Base-by-base conservation (phyloP, 2,888 invertebrate species). In the Petrolisthes cinctipes region DNA sequence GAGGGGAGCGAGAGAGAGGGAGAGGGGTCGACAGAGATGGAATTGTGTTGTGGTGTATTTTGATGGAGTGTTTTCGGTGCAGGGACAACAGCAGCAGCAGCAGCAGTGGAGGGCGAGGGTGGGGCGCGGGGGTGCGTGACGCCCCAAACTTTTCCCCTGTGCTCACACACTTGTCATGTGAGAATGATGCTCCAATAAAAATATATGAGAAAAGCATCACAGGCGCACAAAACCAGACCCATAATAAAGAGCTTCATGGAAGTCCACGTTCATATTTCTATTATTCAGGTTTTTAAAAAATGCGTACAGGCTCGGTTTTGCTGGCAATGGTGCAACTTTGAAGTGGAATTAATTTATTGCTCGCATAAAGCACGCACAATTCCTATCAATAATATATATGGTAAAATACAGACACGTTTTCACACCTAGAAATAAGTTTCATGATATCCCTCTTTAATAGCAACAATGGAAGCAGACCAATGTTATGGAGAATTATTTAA, bases 31-130 rank as follows among this genome's bases (percentile, higher is more conserved):
- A 57, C 51, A 84, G 78, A 78, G 78, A 76, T 80, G 80, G 73
- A 80, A 73, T 85, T 80, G 66, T 71, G 80, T 80, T 80, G 78
- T 71, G 85, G 85, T 82, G 73, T 86, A 76, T 86, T 82, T 86
- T 82, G 86, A 86, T 82, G 82, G 86, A 82, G 86, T 86, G 86
- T 86, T 86, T 86, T 86, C 86, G 86, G 82, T 86, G 81, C 82
- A 82, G 81, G 81, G 86, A 80, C 81, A 86, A 86, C 81, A 86
- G 37, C 37, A 37, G 37, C 37, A 37, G 37, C 37, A 37, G 37
- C 37, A 37, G 37, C 37, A 37, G 37, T 81, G 71, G 57, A 17
- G 68, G 61, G 82, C 82, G 86, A 86, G 86, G 86, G 86, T 82
- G 73, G 75, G 82, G 82, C 53, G 86, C 82, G 71, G 75, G 76